phyloP scores from a whole-genome alignment of 2,113 vertebrate species.

The Gasterosteus nipponicus region DNA sequence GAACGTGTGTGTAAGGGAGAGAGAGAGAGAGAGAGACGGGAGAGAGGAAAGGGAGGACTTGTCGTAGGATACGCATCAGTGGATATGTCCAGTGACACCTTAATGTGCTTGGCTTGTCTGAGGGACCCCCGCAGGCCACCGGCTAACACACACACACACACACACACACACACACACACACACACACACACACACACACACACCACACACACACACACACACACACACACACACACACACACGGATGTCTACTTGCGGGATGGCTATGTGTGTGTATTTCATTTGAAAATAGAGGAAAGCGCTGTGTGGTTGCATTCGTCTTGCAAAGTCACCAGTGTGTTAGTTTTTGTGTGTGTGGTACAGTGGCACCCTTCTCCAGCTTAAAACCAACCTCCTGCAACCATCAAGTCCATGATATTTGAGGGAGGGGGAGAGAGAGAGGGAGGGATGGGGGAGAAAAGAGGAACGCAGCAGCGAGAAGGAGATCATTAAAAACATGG shows the following conservation, averaged over 20 bases:
- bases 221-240: slow-evolving; percentile 9
- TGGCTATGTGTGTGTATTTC: slow-evolving; percentile 21
- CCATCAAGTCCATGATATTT: slow-evolving; percentile 35
- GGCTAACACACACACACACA: neutral
- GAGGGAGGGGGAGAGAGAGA: neutral
- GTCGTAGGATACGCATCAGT: slow-evolving; percentile 66
- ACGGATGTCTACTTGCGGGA: neutral
- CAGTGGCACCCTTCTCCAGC: neutral
- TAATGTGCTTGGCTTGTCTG: slow-evolving; percentile 79
- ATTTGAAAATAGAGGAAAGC: slow-evolving; percentile 2
- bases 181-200: slow-evolving; percentile 28
- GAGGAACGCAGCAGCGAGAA: slow-evolving; percentile 9
- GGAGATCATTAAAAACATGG: slow-evolving; percentile 71
- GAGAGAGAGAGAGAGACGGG: neutral
- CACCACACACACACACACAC: slow-evolving; percentile 31
- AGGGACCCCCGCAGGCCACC: slow-evolving; percentile 59
- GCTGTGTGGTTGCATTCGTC: neutral
- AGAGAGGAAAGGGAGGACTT: slow-evolving; percentile 22
- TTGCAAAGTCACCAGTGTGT: slow-evolving; percentile 5
- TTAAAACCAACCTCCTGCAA: slow-evolving; percentile 14
- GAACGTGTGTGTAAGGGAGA: neutral
- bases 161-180: slow-evolving; percentile 25
- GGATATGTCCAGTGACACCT: slow-evolving; percentile 77
- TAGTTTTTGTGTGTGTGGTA: neutral
- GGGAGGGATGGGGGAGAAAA: neutral